Evolutionary conservation across 2,888 invertebrate genomes (phyloP).

Genomic region (Amitus sp.): DNA sequence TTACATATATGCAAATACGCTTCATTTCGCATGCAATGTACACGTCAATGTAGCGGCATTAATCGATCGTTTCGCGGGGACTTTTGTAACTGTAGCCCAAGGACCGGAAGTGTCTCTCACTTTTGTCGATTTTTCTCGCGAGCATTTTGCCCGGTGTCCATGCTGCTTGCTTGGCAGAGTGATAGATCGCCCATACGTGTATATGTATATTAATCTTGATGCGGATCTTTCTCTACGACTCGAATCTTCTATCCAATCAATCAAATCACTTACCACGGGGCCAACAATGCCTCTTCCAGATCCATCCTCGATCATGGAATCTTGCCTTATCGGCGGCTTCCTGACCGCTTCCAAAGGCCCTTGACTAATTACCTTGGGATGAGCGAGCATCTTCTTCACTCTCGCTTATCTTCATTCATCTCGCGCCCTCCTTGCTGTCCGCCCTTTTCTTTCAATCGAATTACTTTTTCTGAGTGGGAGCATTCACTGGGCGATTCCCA

Average conservation of each 20-base stretch:
- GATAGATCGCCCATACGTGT: conserved; percentile 7
- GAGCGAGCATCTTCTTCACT: conserved; percentile 51
- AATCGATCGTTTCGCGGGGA: conserved; percentile 2
- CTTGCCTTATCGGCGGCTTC: conserved; percentile 39
- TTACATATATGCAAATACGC: conserved; percentile 14
- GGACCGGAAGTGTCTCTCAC: neutral
- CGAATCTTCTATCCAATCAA: conserved; percentile 33
- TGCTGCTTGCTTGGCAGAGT: too few species aligned
- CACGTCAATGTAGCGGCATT: conserved; percentile 5
- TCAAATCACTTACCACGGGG: conserved; percentile 30
- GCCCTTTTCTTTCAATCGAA: conserved; percentile 59
- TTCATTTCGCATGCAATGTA: conserved; percentile 8
- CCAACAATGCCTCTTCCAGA: conserved; percentile 22
- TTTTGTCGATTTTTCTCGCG: neutral
- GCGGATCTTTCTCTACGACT: conserved; percentile 10
- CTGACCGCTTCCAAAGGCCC: conserved; percentile 48
- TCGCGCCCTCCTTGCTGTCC: conserved; percentile 24
- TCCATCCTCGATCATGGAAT: conserved; percentile 17
- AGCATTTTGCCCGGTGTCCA: neutral
- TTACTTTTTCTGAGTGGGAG: conserved; percentile 59
- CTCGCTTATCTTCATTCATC: conserved; percentile 59
- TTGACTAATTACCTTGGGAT: conserved; percentile 64
- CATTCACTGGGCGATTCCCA: conserved; percentile 44
- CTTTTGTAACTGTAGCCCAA: conserved; percentile 2
- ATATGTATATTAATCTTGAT: conserved; percentile 21